phyloP scores from a whole-genome alignment of 2,113 vertebrate genomes.

The Hypocryptadius cinnamomeus region DNA sequence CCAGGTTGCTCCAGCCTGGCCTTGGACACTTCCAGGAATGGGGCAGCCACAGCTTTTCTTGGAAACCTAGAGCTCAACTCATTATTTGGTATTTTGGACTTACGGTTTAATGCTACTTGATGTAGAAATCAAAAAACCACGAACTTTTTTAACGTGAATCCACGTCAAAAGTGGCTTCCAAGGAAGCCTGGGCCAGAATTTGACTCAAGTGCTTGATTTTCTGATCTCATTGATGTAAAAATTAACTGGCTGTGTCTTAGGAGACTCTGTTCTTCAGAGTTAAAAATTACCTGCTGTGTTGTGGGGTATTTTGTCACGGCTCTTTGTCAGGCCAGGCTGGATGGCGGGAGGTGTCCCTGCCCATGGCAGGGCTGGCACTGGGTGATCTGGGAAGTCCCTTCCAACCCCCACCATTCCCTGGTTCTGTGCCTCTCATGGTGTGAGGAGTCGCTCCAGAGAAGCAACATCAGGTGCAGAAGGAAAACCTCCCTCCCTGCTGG shows the following conservation, averaged over 20 bases:
- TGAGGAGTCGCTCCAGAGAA: background rate
- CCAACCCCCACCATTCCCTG: background rate
- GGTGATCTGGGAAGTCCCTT: background rate
- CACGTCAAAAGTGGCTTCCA: background rate
- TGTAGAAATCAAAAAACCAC: background rate
- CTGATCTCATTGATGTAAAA: background rate
- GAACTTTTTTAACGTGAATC: background rate
- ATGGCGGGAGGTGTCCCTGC: background rate
- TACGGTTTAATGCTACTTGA: background rate
- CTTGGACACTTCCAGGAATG: background rate
- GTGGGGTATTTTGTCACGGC: accelerated
- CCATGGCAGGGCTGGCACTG: background rate
- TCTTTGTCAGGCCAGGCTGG: background rate
- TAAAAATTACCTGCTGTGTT: accelerated
- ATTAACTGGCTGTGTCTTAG: background rate
- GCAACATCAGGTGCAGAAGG: background rate
- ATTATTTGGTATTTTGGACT: background rate
- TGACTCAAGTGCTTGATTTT: background rate
- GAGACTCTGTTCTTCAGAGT: background rate
- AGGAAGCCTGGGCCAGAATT: background rate
- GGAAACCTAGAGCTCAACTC: background rate
- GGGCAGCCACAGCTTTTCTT: background rate
- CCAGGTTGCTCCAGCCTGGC: background rate
- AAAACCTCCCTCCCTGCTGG: background rate
- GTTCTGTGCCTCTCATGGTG: accelerated